Evolutionary conservation across 1,140 invertebrate genomes (phyloP), one percentile per base, ranked within the genome.

Genomic region (Aphelenchoides besseyi): DNA sequence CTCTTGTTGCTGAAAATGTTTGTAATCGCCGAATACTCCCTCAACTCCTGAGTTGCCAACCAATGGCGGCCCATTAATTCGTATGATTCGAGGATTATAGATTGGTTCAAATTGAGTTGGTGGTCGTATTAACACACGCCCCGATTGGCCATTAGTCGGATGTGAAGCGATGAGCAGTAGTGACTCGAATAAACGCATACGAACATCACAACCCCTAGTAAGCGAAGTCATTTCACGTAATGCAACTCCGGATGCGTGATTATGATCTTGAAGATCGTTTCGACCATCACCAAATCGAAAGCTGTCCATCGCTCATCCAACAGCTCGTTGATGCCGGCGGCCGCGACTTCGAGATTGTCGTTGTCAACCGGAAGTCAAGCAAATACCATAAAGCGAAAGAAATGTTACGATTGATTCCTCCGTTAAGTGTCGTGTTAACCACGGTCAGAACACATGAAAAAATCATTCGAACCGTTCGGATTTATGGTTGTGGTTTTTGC

Each of bases 331-430:
- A 70, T 72, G 30, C 52, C 8, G 67, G 69, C 72, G 18, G 69
- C 69, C 2, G 48, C 54, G 2, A 70, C 48, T 72, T 70, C 69
- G 9, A 70, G 36, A 26, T 70, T 70, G 69, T 70, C 69, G 69
- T 69, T 69, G 16, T 71, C 59, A 3, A 68, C 68, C n/a, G 32
- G 55, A 68, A 2, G 2, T 3, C 18, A 23, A 9, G 9, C 9
- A 66, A 28, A 48, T 8, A 28, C 32, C 48, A 9, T n/a, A n/a
- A n/a, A n/a, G 9, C n/a, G 32, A 8, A 9, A 9, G 3, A n/a
- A 69, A n/a, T 16, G 41, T 18, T 36, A 73, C 68, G 18, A 33
- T 18, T 32, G 9, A 30, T 72, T 55, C 33, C 69, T 12, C 26
- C 59, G 69, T 70, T 70, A 26, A 70, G 71, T 2, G 29, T 5